These are phyloP conservation scores for Cotesia vestalis DNA, from an alignment of 1,140 invertebrate species.

Conservation along the genomic window DNA sequence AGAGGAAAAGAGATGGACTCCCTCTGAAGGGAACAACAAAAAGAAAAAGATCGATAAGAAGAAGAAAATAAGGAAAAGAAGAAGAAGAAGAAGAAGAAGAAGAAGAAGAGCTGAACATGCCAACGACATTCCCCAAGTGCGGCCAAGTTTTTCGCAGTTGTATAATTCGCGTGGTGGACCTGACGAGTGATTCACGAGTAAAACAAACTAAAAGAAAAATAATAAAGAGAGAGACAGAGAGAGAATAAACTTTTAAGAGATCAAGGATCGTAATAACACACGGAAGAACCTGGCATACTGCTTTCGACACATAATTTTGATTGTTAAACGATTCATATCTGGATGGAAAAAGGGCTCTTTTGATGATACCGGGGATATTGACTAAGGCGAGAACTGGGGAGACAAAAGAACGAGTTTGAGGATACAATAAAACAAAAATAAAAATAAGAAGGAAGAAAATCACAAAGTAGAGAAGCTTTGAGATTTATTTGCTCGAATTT, in stretches of 20 bases:
- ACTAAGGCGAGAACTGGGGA: constrained; percentile 14
- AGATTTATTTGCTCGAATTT: constrained; percentile 64
- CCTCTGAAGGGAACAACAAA: neutral
- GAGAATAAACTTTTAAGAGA: neutral
- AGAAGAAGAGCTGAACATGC: constrained; percentile 53
- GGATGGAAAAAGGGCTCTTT: constrained; percentile 22
- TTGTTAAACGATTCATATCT: constrained; percentile 33
- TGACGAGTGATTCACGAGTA: constrained; percentile 17
- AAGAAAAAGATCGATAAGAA: constrained; percentile 12
- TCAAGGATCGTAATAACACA: constrained; percentile 1
- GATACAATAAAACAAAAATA: neutral
- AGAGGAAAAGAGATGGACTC: constrained; percentile 7
- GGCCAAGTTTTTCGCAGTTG: constrained; percentile 41
- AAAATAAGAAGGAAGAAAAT: constrained; percentile 10
- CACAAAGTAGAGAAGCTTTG: constrained; percentile 18
- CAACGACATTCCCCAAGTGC: constrained; percentile 61
- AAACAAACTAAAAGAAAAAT: neutral
- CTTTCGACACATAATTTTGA: constrained; percentile 12
- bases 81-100: constrained; percentile 9
- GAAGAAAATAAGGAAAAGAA: constrained; percentile 20
- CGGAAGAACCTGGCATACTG: constrained; percentile 19
- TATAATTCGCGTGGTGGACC: constrained; percentile 25
- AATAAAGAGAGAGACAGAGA: neutral
- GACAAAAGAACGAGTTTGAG: constrained; percentile 19
- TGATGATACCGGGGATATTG: constrained; percentile 6